Conservation (phyloP, 2,113 vertebrate species). For the Phalacrocorax aristotelis region DNA sequence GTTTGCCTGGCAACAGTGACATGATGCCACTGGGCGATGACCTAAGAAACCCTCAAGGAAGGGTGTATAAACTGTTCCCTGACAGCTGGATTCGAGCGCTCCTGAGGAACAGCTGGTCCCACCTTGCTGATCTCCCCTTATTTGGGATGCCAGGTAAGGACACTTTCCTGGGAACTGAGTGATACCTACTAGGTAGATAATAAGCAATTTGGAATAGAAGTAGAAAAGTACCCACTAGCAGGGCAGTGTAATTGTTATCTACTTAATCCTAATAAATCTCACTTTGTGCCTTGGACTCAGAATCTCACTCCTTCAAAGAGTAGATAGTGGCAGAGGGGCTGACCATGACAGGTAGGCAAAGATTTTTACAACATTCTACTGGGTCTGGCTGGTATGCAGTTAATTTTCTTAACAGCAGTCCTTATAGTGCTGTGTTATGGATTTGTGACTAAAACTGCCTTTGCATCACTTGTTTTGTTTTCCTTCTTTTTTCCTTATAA, state of each 20-base stretch:
- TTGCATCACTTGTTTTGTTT: not conserved
- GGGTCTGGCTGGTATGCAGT: not conserved
- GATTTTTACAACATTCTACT: not conserved
- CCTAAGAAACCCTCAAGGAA: not conserved
- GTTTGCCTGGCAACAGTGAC: not conserved
- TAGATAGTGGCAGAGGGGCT: not conserved
- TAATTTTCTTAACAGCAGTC: not conserved
- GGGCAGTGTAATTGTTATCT: not conserved
- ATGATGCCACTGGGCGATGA: rapidly evolving
- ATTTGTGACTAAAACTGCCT: not conserved
- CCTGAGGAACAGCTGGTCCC: not conserved
- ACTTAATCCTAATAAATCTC: not conserved
- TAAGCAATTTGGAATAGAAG: not conserved
- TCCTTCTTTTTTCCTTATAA: not conserved
- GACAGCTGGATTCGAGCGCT: rapidly evolving
- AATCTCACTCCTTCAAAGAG: not conserved
- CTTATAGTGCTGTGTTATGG: not conserved
- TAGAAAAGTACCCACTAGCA: not conserved
- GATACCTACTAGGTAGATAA: not conserved
- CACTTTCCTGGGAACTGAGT: not conserved
- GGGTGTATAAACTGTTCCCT: not conserved
- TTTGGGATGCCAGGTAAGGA: not conserved
- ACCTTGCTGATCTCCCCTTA: not conserved
- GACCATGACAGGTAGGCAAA: not conserved
- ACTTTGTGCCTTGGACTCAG: not conserved